These are phyloP conservation scores for Crocallis elinguaria DNA, from an alignment of 2,888 invertebrate species.

Conservation along the genomic window DNA sequence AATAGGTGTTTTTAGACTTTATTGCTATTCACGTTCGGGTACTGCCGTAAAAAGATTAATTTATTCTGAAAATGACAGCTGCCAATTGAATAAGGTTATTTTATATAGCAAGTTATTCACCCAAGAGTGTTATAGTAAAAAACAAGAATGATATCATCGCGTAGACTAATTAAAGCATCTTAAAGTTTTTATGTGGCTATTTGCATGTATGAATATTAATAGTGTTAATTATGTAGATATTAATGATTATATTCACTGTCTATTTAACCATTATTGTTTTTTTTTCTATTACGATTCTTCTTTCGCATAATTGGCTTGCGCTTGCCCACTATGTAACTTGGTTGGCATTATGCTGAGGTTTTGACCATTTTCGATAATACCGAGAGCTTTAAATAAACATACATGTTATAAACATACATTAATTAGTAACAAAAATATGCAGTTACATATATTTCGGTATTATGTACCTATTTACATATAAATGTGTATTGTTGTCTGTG, in stretches of 20 bases:
- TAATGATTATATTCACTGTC: constrained; percentile 12
- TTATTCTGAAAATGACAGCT: not conserved
- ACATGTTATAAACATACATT: too few species aligned
- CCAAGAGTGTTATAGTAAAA: constrained; percentile 4
- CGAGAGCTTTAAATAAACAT: too few species aligned
- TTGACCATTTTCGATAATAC: too few species aligned
- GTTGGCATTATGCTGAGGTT: too few species aligned
- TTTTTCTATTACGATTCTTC: constrained; percentile 1
- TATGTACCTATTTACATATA: too few species aligned
- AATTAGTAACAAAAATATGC: too few species aligned
- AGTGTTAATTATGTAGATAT: constrained; percentile 22
- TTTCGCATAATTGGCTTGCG: too few species aligned
- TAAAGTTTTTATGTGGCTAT: constrained; percentile 21
- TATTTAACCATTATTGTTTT: constrained; percentile 19
- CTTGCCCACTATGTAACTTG: too few species aligned
- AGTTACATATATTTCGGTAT: too few species aligned
- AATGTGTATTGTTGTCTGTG: too few species aligned
- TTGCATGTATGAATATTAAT: constrained; percentile 26
- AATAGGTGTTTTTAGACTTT: too few species aligned
- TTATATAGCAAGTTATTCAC: not conserved
- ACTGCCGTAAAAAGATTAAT: not conserved
- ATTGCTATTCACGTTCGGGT: too few species aligned
- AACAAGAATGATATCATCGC: constrained; percentile 19
- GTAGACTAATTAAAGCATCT: constrained; percentile 16
- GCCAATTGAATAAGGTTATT: not conserved